Evolutionary conservation across 1,140 invertebrate genomes (phyloP), one percentile per base, ranked within the genome.

Genomic region (Drosophila littoralis): DNA sequence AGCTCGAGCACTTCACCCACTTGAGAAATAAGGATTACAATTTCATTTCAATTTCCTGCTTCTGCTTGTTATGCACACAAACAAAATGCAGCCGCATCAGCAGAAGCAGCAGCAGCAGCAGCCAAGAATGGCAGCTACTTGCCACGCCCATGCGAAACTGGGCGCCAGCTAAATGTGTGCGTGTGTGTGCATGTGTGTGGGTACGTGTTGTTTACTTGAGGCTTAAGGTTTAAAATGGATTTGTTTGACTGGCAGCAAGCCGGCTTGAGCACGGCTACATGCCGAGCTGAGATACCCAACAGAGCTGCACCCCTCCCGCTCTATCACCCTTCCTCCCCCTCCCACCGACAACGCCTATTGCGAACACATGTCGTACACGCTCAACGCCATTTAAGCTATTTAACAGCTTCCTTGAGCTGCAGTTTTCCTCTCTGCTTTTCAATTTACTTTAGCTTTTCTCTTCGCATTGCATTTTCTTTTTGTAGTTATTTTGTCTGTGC

Each of bases 221-320:
- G 64, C 70, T 85, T 84, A 84, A 75, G 81, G 74, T 73, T 83
- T 83, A 77, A 77, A 84, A 77, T 84, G 81, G 81, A 85, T 84
- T 85, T 85, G 81, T 80, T 84, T 85, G 74, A 83, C 74, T 83
- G 76, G 76, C 81, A 83, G 72, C 72, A 59, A 71, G 77, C 80
- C 79, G 80, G 66, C 81, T 84, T 82, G 68, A 82, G 79, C 68
- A 83, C 69, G 76, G 79, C 48, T 54, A 59, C 68, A 73, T 51
- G 73, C 66, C 32, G 63, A 45, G 65, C 73, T 65, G 48, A 64
- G 35, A 55, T 17, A 61, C 38, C 52, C 43, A 50, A 32, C n/a
- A 10, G 32, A 10, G 32, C n/a, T 13, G 36, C 13, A 10, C 7
- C 28, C 28, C n/a, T 6, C 5, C 32, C 8, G n/a, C 15, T 28